phyloP scores from a whole-genome alignment of 30 jellyfish, hydroid and myxozoan species.

The Rhopilema esculentum region DNA sequence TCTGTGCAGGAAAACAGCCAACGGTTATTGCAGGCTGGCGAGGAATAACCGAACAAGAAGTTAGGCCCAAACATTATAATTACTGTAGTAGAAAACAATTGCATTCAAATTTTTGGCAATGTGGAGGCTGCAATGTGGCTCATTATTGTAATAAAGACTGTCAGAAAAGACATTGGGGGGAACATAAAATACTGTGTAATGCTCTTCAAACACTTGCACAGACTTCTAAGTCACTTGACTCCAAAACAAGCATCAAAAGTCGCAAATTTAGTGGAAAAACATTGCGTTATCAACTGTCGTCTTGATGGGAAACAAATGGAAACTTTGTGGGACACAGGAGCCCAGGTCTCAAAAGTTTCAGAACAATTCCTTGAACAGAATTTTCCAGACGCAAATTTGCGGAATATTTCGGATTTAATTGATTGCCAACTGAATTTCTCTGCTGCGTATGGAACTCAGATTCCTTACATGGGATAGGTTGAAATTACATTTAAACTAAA shows the following conservation, averaged over 20 bases:
- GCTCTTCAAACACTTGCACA: constrained; percentile 34
- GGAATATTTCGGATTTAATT: constrained; percentile 6
- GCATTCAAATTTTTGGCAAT: constrained; percentile 14
- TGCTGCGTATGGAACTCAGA: constrained; percentile 41
- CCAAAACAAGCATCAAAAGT: constrained; percentile 40
- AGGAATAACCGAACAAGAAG: constrained; percentile 48
- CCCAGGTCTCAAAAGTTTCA: constrained; percentile 57
- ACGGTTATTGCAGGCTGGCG: constrained; percentile 63
- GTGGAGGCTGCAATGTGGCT: constrained; percentile 46
- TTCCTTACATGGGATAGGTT: constrained; percentile 34
- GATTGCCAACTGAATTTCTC: constrained; percentile 33
- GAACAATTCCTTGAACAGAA: constrained; percentile 27
- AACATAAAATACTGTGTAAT: constrained; percentile 27
- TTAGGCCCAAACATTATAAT: constrained; percentile 33
- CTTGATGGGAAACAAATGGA: neutral
- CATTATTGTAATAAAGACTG: constrained; percentile 44
- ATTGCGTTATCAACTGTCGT: constrained; percentile 26
- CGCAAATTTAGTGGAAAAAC: constrained; percentile 56
- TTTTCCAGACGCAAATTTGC: constrained; percentile 29
- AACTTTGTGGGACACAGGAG: constrained; percentile 68
- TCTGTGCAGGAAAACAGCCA: constrained; percentile 49
- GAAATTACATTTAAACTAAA: constrained; percentile 15
- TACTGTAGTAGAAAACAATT: constrained; percentile 32
- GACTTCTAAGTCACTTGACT: constrained; percentile 39
- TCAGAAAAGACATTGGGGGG: constrained; percentile 37